Evolutionary conservation across 2,797 vertebrate species (phyloP).

Genomic region (Epinephelus coioides): DNA sequence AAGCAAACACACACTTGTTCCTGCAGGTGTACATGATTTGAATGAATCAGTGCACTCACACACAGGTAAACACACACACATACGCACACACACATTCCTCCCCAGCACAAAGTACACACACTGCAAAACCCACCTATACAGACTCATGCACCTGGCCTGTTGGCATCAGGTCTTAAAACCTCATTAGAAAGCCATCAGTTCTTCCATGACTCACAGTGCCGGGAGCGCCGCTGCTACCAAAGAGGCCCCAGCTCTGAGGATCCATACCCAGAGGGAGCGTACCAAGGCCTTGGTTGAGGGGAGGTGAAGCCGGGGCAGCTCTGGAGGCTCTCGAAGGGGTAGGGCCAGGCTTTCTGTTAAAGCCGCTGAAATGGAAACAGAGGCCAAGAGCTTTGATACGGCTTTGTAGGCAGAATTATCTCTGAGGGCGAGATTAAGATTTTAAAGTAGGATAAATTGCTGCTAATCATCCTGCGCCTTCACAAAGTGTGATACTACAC

Average conservation of each 20-base stretch:
- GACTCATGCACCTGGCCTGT: constrained; percentile 72
- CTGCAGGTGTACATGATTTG: constrained; percentile 59
- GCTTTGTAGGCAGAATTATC: constrained; percentile 65
- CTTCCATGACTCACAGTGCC: constrained; percentile 68
- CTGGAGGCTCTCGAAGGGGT: constrained; percentile 34
- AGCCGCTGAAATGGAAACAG: constrained; percentile 54
- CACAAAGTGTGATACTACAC: constrained; percentile 39
- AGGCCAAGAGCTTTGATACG: constrained; percentile 62
- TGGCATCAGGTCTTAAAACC: constrained; percentile 73
- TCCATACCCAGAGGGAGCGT: constrained; percentile 40
- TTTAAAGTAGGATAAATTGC: constrained; percentile 56
- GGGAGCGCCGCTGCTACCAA: constrained; percentile 49
- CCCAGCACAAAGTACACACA: constrained; percentile 43
- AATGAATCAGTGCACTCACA: constrained; percentile 38
- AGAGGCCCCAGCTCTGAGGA: constrained; percentile 59
- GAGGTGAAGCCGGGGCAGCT: constrained; percentile 45
- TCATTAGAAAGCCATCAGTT: constrained; percentile 73
- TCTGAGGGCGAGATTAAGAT: constrained; percentile 71
- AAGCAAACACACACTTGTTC: constrained; percentile 66
- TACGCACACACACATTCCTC: constrained; percentile 36
- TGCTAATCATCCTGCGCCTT: constrained; percentile 53
- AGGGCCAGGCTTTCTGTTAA: constrained; percentile 30
- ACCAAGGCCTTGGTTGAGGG: constrained; percentile 23
- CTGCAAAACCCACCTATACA: constrained; percentile 53
- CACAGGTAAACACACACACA: constrained; percentile 40